phyloP scores from a whole-genome alignment of 2,113 vertebrate genomes.

The Vidua chalybeata region DNA sequence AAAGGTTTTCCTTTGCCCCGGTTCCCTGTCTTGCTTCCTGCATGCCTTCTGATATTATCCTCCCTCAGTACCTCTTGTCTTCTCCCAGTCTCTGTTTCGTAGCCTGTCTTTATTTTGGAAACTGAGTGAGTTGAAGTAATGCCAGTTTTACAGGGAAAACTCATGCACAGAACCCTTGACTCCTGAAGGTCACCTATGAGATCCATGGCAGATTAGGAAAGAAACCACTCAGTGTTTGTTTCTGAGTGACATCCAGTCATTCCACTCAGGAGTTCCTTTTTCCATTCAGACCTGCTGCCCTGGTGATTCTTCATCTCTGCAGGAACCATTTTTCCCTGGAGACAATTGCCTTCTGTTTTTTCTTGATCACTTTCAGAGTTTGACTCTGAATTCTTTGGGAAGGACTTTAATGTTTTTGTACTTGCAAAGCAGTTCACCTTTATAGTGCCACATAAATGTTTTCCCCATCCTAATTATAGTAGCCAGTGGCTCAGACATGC shows the following conservation, averaged over 20 bases:
- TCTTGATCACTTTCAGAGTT: background rate
- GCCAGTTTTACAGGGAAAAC: background rate
- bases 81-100: background rate
- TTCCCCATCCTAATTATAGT: background rate
- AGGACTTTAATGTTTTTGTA: background rate
- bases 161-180: background rate
- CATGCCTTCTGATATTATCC: background rate
- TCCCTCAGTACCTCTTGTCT: background rate
- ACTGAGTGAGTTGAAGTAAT: background rate
- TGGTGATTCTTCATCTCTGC: background rate
- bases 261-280: background rate
- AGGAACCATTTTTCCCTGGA: background rate
- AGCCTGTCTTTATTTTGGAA: background rate
- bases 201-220: background rate
- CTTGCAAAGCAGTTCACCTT: background rate
- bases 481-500: conserved; percentile 15
- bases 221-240: background rate
- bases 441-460: background rate
- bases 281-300: background rate
- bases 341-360: background rate
- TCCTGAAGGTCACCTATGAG: background rate
- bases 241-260: background rate
- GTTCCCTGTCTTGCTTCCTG: background rate
- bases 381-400: background rate
- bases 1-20: background rate